Evolutionary conservation across 2,113 vertebrate species (phyloP).

Genomic region (Rhagologus leucostigma): DNA sequence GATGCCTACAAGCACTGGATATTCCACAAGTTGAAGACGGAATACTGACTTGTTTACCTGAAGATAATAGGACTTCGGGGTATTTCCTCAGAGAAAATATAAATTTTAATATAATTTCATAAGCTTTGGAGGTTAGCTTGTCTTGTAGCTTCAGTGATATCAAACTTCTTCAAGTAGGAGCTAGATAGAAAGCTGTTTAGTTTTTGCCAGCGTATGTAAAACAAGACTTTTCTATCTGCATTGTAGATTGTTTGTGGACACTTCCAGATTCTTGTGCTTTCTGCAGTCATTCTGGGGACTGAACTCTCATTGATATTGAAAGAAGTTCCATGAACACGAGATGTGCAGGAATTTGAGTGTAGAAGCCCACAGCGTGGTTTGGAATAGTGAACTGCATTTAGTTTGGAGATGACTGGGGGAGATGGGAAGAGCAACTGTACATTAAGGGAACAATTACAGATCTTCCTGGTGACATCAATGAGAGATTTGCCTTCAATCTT

Average conservation of each 20-base stretch:
- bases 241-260: slow-evolving; percentile 68
- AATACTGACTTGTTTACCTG: slow-evolving; percentile 70
- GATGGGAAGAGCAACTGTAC: slow-evolving; percentile 38
- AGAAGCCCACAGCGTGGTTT: slow-evolving; percentile 19
- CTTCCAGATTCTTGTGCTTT: slow-evolving; percentile 66
- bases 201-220: slow-evolving; percentile 67
- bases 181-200: slow-evolving; percentile 68
- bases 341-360: slow-evolving; percentile 6
- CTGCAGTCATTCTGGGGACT: slow-evolving; percentile 61
- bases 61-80: slow-evolving; percentile 67
- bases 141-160: slow-evolving; percentile 68
- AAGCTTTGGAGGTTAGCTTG: slow-evolving; percentile 67
- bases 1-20: slow-evolving; percentile 70
- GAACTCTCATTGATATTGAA: slow-evolving; percentile 48
- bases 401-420: slow-evolving; percentile 1
- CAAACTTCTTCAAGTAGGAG: slow-evolving; percentile 66
- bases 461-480: slow-evolving; percentile 18
- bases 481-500: slow-evolving; percentile 52
- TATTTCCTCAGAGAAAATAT: slow-evolving; percentile 70
- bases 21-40: slow-evolving; percentile 70
- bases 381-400: slow-evolving; percentile 38
- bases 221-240: slow-evolving; percentile 66
- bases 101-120: slow-evolving; percentile 70
- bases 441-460: slow-evolving; percentile 47
- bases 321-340: slow-evolving; percentile 27